Percentiles rank a stretch among this genome's conserved stretches.
These are phyloP conservation scores for Hipposideros larvatus DNA, from an alignment of 2,797 vertebrate genomes.

Conservation along the genomic window DNA sequence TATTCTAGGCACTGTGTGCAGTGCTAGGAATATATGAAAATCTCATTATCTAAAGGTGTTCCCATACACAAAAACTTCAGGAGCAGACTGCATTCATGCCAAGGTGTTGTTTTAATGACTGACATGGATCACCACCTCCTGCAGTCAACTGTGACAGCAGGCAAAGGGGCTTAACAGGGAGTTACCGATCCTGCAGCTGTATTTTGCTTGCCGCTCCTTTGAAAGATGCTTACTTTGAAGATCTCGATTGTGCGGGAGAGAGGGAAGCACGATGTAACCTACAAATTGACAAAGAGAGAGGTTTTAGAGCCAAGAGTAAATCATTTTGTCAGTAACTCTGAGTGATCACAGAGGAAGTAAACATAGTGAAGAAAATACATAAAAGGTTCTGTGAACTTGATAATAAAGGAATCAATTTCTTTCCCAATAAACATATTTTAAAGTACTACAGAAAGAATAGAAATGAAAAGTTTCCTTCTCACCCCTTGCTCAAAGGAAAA, in stretches of 20 bases:
- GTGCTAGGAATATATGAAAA: not conserved
- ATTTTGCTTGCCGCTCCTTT: slow-evolving; percentile 71
- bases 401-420: slow-evolving; percentile 20
- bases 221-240: slow-evolving; percentile 78
- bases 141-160: slow-evolving; percentile 77
- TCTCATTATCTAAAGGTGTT: not conserved
- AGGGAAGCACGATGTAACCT: not conserved
- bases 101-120: slow-evolving; percentile 74
- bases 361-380: not conserved
- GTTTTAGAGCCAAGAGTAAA: slow-evolving; percentile 39
- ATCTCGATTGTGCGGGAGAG: slow-evolving; percentile 38
- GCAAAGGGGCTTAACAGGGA: slow-evolving; percentile 67
- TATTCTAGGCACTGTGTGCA: not conserved
- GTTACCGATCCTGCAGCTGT: slow-evolving; percentile 72
- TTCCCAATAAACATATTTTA: slow-evolving; percentile 4
- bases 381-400: slow-evolving; percentile 17
- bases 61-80: not conserved
- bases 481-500: not conserved
- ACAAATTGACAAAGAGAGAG: slow-evolving; percentile 54
- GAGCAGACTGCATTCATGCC: slow-evolving; percentile 39
- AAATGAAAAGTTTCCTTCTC: not conserved
- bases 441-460: not conserved
- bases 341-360: not conserved
- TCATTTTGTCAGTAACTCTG: slow-evolving; percentile 11
- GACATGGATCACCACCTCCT: slow-evolving; percentile 73